Evolutionary conservation across 37 sponge, comb jelly and placozoan species (phyloP), one percentile per base, ranked within the genome.

Genomic region (Hexactinellida sp.): DNA sequence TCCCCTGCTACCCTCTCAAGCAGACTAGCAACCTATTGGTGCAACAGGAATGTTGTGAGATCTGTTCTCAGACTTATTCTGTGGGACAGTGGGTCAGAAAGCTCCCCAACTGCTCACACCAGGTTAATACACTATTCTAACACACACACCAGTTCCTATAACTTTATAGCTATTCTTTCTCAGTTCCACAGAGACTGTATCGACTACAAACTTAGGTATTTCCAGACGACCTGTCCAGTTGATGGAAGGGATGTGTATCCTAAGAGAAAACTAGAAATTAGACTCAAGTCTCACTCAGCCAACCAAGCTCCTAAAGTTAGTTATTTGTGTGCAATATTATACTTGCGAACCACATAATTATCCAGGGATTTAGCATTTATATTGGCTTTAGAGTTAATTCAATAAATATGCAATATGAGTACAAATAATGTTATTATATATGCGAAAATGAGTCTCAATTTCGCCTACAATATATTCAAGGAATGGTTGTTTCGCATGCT

Each of bases 121-220:
- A 91, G 89, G 94, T 94, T 37, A 19, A n/a, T 7, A 83, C 9
- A 37, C 3, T 83, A 7, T 24, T 39, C 16, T 85, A 84, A 24
- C 36, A 71, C 0, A 41, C 54, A 24, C 37, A 76, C 16, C 39
- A 35, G 38, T 54, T 38, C 25, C 30, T 37, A 16, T 82, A 35
- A 36, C 39, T 83, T 36, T 63, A n/a, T 84, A 51, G 25, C 30
- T 82, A 36, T 83, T 63, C 25, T 0, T 38, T 84, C n/a, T 32
- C 85, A 94, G 94, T 92, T 94, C 63, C 94, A 94, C 38, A 37
- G 88, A 10, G 83, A 76, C 24, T 94, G 94, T 38, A 88, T 92
- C 24, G 89, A 92, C 34, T 63, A 63, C 76, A 63, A 63, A 63
- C 76, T 63, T 23, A 63, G 76, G 13, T 63, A 63, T 63, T 63